phyloP scores from a whole-genome alignment of 64 coral and sea anemone genomes.

The Actinia tenebrosa region DNA sequence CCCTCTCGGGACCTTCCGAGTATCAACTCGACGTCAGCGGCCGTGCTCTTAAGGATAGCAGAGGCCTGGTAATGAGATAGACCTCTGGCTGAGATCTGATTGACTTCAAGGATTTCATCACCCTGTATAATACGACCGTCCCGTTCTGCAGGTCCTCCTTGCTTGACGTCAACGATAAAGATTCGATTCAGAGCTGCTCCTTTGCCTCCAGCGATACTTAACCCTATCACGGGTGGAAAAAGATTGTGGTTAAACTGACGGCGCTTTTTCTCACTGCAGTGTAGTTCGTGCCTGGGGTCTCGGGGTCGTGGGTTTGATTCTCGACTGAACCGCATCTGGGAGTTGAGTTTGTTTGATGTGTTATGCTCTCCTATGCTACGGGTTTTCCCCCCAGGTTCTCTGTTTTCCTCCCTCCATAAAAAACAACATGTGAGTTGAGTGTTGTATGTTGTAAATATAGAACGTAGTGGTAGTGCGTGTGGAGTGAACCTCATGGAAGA shows the following conservation, averaged over 20 bases:
- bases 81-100: constrained; percentile 77
- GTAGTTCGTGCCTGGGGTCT: too few relatives aligned
- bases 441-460: too few relatives aligned
- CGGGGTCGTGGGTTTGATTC: too few relatives aligned
- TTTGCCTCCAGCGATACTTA: constrained; percentile 96
- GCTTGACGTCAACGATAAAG: constrained; percentile 95
- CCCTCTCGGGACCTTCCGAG: constrained; percentile 88
- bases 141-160: constrained; percentile 74
- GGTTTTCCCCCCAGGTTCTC: too few relatives aligned
- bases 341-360: too few relatives aligned
- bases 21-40: constrained; percentile 61
- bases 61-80: constrained; percentile 92
- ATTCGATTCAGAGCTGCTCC: constrained; percentile 87
- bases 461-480: too few relatives aligned
- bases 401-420: too few relatives aligned
- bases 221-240: constrained; percentile 3
- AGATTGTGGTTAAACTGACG: not conserved
- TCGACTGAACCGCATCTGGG: too few relatives aligned
- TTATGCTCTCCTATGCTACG: too few relatives aligned
- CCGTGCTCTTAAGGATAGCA: constrained; percentile 83
- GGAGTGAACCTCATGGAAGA: too few relatives aligned
- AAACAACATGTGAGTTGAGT: too few relatives aligned
- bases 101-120: constrained; percentile 95
- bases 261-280: too few relatives aligned
- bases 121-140: constrained; percentile 89